Conservation (phyloP, 2,888 invertebrate species). For the Erebia palarica region DNA sequence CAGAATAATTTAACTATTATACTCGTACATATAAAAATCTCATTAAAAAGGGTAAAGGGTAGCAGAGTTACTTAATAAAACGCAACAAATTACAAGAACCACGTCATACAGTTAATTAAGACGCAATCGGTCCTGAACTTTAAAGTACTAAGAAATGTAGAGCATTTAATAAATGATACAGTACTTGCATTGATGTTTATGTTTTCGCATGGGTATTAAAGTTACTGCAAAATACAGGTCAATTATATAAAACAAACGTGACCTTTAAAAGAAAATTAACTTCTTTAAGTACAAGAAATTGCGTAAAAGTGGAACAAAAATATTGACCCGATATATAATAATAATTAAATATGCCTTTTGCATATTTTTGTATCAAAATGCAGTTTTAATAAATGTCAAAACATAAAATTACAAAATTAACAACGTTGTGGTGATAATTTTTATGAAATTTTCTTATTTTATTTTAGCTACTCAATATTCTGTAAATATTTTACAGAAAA, state of each 20-base stretch:
- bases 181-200: conserved; percentile 12
- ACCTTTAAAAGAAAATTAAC: not conserved
- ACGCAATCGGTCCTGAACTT: conserved; percentile 11
- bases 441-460: no score
- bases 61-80: not conserved
- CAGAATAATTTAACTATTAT: no score
- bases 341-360: not conserved
- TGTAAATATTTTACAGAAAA: no score
- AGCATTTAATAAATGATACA: not conserved
- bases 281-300: not conserved
- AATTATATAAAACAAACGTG: conserved; percentile 1
- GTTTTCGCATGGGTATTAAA: not conserved
- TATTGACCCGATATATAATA: not conserved
- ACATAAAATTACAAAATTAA: no score
- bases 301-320: conserved; percentile 1
- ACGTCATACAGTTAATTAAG: conserved; percentile 2
- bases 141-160: conserved; percentile 8
- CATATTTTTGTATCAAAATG: not conserved
- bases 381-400: not conserved
- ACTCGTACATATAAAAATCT: not conserved
- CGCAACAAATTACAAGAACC: not conserved
- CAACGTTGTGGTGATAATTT: no score
- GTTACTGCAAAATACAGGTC: conserved; percentile 13
- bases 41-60: not conserved
- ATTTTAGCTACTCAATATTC: no score